phyloP scores from a whole-genome alignment of 1,140 invertebrate genomes.

The Gerris buenoi region DNA sequence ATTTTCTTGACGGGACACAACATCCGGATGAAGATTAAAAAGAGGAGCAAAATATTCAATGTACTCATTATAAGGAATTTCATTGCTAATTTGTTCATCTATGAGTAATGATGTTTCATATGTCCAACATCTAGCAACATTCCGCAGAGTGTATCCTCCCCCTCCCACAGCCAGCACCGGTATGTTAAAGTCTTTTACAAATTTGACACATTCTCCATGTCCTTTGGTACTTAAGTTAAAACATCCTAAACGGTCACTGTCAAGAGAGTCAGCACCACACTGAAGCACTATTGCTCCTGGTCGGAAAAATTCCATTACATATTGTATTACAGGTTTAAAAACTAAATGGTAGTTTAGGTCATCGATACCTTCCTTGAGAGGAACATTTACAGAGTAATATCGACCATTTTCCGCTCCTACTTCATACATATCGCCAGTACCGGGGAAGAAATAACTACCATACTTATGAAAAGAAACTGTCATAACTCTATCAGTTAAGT shows the following conservation, averaged over 20 bases:
- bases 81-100: conserved; percentile 79
- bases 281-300: conserved; percentile 96
- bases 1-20: conserved; percentile 70
- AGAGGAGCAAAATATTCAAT: conserved; percentile 91
- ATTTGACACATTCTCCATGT: conserved; percentile 92
- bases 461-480: conserved; percentile 99
- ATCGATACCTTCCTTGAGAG: conserved; percentile 90
- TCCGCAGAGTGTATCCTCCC: conserved; percentile 90
- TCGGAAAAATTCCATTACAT: conserved; percentile 92
- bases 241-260: conserved; percentile 77
- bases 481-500: conserved; percentile 96
- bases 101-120: conserved; percentile 92
- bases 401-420: conserved; percentile 80
- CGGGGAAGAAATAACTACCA: conserved; percentile 95
- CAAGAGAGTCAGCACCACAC: conserved; percentile 95
- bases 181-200: conserved; percentile 84
- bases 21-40: conserved; percentile 81
- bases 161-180: conserved; percentile 91
- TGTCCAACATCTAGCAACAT: conserved; percentile 97
- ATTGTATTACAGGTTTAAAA: conserved; percentile 85
- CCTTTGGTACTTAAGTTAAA: conserved; percentile 80
- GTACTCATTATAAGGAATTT: conserved; percentile 85
- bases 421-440: conserved; percentile 97
- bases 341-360: conserved; percentile 82
- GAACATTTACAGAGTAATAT: conserved; percentile 95